These are phyloP conservation scores for Eufriesea mexicana DNA, from an alignment of 1,140 invertebrate genomes.

Conservation along the genomic window DNA sequence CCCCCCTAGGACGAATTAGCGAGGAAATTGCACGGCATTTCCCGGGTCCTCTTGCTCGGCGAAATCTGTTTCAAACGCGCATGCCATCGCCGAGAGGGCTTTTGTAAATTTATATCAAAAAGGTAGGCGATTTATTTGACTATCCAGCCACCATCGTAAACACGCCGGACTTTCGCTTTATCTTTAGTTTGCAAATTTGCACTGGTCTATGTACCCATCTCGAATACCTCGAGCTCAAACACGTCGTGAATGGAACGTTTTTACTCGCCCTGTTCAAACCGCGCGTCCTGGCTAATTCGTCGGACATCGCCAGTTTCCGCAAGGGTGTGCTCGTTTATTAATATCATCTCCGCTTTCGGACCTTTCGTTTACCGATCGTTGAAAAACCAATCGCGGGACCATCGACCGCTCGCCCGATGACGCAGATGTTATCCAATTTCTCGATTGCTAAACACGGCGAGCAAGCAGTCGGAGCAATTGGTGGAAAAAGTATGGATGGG, in stretches of 20 bases:
- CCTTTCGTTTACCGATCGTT: no score
- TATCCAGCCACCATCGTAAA: neutral
- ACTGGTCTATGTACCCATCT: neutral
- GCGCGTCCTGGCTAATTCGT: neutral
- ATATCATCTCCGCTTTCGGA: neutral
- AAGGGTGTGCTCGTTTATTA: neutral
- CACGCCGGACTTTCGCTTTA: neutral
- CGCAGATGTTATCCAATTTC: neutral
- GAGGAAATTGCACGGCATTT: neutral
- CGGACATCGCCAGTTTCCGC: neutral
- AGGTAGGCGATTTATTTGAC: neutral
- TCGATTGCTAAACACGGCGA: no score
- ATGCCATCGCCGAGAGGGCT: no score
- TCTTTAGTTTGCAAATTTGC: neutral
- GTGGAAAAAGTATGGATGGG: neutral
- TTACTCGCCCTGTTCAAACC: conserved; percentile 1
- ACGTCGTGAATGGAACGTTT: neutral
- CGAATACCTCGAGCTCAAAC: neutral
- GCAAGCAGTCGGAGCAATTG: neutral
- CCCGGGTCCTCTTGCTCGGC: no score
- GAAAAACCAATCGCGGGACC: neutral
- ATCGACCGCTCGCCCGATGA: neutral
- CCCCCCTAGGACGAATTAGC: neutral
- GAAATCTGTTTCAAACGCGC: neutral
- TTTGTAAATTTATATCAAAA: neutral